Evolutionary conservation across 2,888 invertebrate genomes (phyloP), one percentile per base, ranked within the genome.

Genomic region (Ligdia adustata): DNA sequence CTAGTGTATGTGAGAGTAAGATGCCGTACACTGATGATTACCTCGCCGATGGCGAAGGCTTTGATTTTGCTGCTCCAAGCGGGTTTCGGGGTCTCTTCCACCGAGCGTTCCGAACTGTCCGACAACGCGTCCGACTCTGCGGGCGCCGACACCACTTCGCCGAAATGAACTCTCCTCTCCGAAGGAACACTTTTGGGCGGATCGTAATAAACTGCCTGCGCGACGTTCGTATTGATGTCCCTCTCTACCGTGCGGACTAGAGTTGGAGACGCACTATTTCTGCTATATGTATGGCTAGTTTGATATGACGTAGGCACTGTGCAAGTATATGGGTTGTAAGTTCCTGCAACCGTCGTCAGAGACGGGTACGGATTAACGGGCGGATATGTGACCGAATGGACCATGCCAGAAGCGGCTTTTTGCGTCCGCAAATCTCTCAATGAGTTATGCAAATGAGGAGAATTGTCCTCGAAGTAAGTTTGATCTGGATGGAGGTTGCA

Each of bases 11-110:
- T 72, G 78, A 75, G 84, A 79, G 72, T 78, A 72, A 75, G 75
- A 79, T 83, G 82, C 82, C 85, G 82, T 80, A 85, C 77, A 79
- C 75, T 81, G 68, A 78, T 84, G 80, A 73, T 89, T 91, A 90
- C 91, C 90, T 91, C 90, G 90, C 90, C 90, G 87, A 83, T 81
- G 84, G 90, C 89, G 75, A 88, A 88, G 86, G 89, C 77, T 90
- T 88, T 89, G 80, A 83, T 75, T 85, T 86, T 80, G 87, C 87
- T 87, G 88, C 84, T 89, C 89, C 86, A 83, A 82, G 82, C 84
- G 80, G 88, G 85, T 82, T 78, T 84, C 83, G 75, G 69, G 75
- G 71, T 68, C 65, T 72, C 82, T 64, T 84, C 83, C 70, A 72
- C 71, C 75, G 65, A 72, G 50, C 70, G 69, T 60, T 82, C 84